Evolutionary conservation across 2,888 invertebrate genomes (phyloP).

Genomic region (Acleris cristana): DNA sequence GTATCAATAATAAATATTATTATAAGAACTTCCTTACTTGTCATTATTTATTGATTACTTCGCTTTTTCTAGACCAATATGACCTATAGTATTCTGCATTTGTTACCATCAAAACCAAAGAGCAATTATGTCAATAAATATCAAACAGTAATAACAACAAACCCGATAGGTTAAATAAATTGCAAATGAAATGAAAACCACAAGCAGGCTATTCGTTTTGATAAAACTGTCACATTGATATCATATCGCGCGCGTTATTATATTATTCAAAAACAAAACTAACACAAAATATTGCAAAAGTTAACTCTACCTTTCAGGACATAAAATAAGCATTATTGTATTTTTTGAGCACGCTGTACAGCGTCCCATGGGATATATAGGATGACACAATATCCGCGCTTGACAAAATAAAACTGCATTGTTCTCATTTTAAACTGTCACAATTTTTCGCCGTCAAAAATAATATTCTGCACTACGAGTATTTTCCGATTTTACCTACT

Average conservation of each 20-base stretch:
- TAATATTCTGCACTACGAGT: no score
- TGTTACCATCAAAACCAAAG: no score
- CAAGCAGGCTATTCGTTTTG: background rate
- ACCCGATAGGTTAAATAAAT: background rate
- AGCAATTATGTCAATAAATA: no score
- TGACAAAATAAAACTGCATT: conserved; percentile 16
- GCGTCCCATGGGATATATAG: conserved; percentile 20
- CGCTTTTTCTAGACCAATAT: no score
- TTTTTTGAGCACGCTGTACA: conserved; percentile 14
- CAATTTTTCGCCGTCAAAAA: no score
- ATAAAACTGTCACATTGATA: conserved; percentile 19
- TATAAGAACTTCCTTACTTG: no score
- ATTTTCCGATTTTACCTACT: background rate
- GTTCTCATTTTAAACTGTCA: conserved; percentile 7
- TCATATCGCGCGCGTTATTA: background rate
- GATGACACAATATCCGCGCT: conserved; percentile 25
- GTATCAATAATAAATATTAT: no score
- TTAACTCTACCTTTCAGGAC: conserved; percentile 5
- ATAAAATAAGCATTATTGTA: conserved; percentile 26
- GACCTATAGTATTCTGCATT: no score
- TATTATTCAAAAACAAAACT: conserved; percentile 13
- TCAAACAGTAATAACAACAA: no score
- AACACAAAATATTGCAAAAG: conserved; percentile 17
- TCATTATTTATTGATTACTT: no score
- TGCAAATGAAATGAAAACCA: background rate